Base-by-base conservation (phyloP, 2,113 vertebrate genomes). In the Corydoras maculifer region DNA sequence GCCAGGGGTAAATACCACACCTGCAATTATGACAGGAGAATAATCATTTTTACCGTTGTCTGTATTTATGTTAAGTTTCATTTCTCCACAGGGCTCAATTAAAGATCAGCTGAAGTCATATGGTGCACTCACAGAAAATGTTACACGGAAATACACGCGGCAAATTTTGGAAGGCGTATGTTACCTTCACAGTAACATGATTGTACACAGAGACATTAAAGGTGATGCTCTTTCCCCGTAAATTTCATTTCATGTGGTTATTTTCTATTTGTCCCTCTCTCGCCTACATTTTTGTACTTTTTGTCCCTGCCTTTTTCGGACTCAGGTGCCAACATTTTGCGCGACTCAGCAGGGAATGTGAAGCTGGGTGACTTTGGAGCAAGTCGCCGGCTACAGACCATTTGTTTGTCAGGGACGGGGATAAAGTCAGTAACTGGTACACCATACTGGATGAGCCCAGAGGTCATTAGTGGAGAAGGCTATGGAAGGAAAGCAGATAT, bases 181-280 rank as follows among this genome's bases (percentile, higher is more conserved):
- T 70, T 99, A 99, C 88, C 92, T 99, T 81, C 97, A 99, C 88
- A 97, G 94, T 85, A 99, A 99, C 82, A 99, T 99, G 96, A 99
- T 99, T 77, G 97, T 99, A 75, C 97, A 99, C 86, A 87, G 97
- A 84, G 97, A 99, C 88, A 96, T 99, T 81, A 99, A 99, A 95
- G 97, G 97, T 98, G 83, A 84, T 79, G 18, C 18, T 25, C 18
- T 25, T 25, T 25, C 18, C 18, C 18, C 18, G 18, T 25, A 25
- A 25, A 25, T 25, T 25, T 25, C 18, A 25, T 25, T 25, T 25
- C 18, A 25, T 25, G 18, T 25, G 18, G 18, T 25, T 25, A 25
- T 25, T 25, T 25, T 25, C 18, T 2, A 25, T 25, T 25, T 25
- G 18, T 25, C 18, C 18, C 18, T 25, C 18, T 25, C 18, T 25